Evolutionary conservation across 2,888 invertebrate species (phyloP), one percentile per base, ranked within the genome.

Genomic region (Idaea biselata): DNA sequence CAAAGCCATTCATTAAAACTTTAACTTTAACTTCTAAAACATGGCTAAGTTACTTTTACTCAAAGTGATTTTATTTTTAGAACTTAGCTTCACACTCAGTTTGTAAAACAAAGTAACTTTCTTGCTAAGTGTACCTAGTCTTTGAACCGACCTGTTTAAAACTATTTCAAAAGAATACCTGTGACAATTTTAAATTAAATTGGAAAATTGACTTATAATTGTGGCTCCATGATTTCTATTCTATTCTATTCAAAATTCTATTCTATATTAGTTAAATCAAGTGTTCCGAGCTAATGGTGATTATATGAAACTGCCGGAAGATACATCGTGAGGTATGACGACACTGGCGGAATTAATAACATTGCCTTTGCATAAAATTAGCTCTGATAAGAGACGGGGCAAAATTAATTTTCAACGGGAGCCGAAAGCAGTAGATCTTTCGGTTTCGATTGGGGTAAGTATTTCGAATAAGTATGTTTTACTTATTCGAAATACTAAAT

Each of bases 61-160:
- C 14, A 44, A 44, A 44, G 73, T 71, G 68, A 74, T 74, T 75
- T 72, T 67, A 74, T 71, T 75, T 74, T 65, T 66, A 71, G 71
- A 62, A 56, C 60, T 59, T 69, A 63, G 59, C 60, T 18, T 56
- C 56, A 44, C 44, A 44, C 44, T 44, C 2, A 44, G 44, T 56
- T 56, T 56, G 18, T 56, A 18, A 56, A 17, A 56, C 17, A 56
- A 18, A 56, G 56, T 56, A 56, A 44, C 14, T 44, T 25, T 44
- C 44, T 44, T 44, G 44, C 14, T 44, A 8, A 44, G 11, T 44
- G 32, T 32, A 32, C n/a, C n/a, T n/a, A n/a, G 32, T 11, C 32
- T 32, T 32, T 32, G 44, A 44, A 44, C 44, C 44, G 11, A 7
- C 14, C 14, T 44, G 7, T 44, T 44, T 44, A 44, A 44, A 8